Evolutionary conservation across 2,888 invertebrate genomes (phyloP).

Genomic region (Protodeltote pygarga): DNA sequence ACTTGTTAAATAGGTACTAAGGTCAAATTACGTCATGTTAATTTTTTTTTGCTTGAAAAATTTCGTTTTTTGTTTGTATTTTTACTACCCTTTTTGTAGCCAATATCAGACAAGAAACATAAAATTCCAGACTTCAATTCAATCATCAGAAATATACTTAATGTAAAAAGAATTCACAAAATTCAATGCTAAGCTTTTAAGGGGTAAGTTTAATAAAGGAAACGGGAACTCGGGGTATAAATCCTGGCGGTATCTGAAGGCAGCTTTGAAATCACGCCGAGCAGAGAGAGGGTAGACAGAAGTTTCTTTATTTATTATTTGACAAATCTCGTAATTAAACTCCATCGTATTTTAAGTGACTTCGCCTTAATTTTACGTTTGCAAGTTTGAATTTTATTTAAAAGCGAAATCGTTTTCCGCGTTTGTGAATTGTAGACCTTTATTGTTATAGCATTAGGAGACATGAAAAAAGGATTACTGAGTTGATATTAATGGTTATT

Average conservation of each 20-base stretch:
- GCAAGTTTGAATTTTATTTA: slow-evolving; percentile 40
- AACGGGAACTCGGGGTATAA: slow-evolving; percentile 51
- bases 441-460: slow-evolving; percentile 35
- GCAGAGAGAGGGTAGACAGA: slow-evolving; percentile 38
- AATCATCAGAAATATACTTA: slow-evolving; percentile 15
- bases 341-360: slow-evolving; percentile 57
- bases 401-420: slow-evolving; percentile 27
- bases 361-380: slow-evolving; percentile 43
- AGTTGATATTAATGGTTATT: slow-evolving; percentile 29
- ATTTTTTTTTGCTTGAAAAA: no score
- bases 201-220: slow-evolving; percentile 55
- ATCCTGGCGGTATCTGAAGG: slow-evolving; percentile 55
- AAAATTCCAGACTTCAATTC: slow-evolving; percentile 21
- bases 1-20: no score
- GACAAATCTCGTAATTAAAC: slow-evolving; percentile 68
- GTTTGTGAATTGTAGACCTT: slow-evolving; percentile 21
- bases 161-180: slow-evolving; percentile 31
- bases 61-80: no score
- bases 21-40: no score
- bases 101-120: slow-evolving; percentile 16
- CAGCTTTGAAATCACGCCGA: slow-evolving; percentile 52
- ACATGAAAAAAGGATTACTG: slow-evolving; percentile 34
- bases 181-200: slow-evolving; percentile 47
- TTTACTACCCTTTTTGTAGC: no score
- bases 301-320: slow-evolving; percentile 66